These are phyloP conservation scores for Trachops cirrhosus DNA, from an alignment of 2,797 vertebrate species.

Conservation along the genomic window DNA sequence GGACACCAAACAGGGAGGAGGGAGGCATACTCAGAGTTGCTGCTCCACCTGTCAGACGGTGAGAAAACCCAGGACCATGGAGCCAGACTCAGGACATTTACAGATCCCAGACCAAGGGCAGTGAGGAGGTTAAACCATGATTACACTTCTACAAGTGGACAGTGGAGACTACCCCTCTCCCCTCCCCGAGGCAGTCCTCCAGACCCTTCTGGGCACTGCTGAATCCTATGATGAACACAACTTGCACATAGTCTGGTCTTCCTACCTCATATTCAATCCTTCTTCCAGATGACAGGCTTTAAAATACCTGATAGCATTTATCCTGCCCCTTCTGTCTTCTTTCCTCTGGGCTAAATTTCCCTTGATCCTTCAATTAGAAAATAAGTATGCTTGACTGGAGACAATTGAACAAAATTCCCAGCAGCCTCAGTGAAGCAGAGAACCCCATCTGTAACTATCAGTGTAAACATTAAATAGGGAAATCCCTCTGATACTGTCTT, in stretches of 20 bases:
- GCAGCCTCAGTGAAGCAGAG: slow-evolving; percentile 48
- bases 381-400: slow-evolving; percentile 58
- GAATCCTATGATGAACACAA: background rate
- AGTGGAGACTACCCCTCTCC: background rate
- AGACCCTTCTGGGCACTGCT: background rate
- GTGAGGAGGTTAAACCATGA: background rate
- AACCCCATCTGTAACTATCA: slow-evolving; percentile 58
- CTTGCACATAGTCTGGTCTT: background rate
- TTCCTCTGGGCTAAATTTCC: slow-evolving; percentile 62
- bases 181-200: background rate
- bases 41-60: background rate
- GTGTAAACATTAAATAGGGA: slow-evolving; percentile 57
- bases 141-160: background rate
- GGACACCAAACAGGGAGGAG: background rate
- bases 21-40: background rate
- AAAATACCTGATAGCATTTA: slow-evolving; percentile 1
- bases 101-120: background rate
- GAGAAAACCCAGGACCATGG: background rate
- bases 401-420: slow-evolving; percentile 61
- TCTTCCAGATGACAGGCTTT: slow-evolving; percentile 35
- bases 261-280: background rate
- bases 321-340: slow-evolving; percentile 11
- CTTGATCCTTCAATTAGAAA: slow-evolving; percentile 66
- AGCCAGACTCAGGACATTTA: background rate
- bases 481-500: slow-evolving; percentile 52